Evolutionary conservation across 1,140 invertebrate genomes (phyloP).

Genomic region (Plectrocnemia conspersa): DNA sequence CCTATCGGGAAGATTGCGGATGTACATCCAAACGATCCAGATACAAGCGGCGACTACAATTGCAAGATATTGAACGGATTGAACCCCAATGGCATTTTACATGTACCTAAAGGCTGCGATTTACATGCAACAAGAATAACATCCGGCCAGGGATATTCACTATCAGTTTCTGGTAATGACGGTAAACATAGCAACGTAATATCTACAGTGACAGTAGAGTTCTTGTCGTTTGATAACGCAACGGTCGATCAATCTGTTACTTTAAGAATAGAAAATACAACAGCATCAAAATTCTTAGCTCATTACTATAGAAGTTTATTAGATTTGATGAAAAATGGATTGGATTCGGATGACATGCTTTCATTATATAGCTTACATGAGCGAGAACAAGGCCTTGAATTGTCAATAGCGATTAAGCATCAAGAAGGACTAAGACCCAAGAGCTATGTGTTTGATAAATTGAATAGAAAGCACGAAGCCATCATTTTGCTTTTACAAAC

Average conservation of each 20-base stretch:
- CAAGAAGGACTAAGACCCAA: slow-evolving; percentile 56
- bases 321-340: slow-evolving; percentile 61
- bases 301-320: slow-evolving; percentile 69
- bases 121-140: slow-evolving; percentile 67
- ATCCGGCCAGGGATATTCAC: slow-evolving; percentile 63
- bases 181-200: slow-evolving; percentile 79
- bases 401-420: slow-evolving; percentile 62
- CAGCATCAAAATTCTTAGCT: slow-evolving; percentile 67
- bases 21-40: slow-evolving; percentile 86
- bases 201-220: slow-evolving; percentile 78
- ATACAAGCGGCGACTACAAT: slow-evolving; percentile 79
- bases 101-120: slow-evolving; percentile 72
- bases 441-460: slow-evolving; percentile 57
- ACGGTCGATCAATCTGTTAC: slow-evolving; percentile 81
- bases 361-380: slow-evolving; percentile 72
- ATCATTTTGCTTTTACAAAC: slow-evolving; percentile 60
- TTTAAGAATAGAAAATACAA: slow-evolving; percentile 67
- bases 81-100: slow-evolving; percentile 58
- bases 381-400: slow-evolving; percentile 58
- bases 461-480: slow-evolving; percentile 59
- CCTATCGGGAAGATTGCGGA: slow-evolving; percentile 80
- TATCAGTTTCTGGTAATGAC: slow-evolving; percentile 83
- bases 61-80: slow-evolving; percentile 70
- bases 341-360: slow-evolving; percentile 61
- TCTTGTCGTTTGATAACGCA: slow-evolving; percentile 71